These are phyloP conservation scores for Mus caroli DNA, from an alignment of 2,797 vertebrate genomes.

Conservation along the genomic window DNA sequence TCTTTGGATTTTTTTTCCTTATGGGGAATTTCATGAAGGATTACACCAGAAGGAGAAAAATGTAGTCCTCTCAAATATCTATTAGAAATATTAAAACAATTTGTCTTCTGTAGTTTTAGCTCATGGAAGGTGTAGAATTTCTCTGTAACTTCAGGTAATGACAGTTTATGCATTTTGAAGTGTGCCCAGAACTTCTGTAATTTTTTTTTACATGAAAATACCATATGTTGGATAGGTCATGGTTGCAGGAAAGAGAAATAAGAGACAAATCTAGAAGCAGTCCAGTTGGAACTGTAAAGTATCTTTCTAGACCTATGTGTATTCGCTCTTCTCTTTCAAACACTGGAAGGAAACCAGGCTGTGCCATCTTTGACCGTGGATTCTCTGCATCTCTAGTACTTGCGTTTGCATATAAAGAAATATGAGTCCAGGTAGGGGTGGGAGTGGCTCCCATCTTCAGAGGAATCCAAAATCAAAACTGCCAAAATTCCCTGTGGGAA, in stretches of 20 bases:
- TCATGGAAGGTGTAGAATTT: conserved; percentile 12
- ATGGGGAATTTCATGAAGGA: not conserved
- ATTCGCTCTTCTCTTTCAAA: not conserved
- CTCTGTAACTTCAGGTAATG: conserved; percentile 57
- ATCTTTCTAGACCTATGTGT: not conserved
- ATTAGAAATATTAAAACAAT: conserved; percentile 54
- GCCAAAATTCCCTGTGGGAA: not conserved
- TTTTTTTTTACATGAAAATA: conserved; percentile 29
- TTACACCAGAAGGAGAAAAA: not conserved
- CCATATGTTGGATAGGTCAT: conserved; percentile 32
- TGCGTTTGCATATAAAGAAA: not conserved
- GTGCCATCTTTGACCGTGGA: not conserved
- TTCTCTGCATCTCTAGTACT: not conserved
- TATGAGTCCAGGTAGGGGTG: not conserved
- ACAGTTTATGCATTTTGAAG: conserved; percentile 69
- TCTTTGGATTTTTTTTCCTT: conserved; percentile 22
- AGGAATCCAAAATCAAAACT: not conserved
- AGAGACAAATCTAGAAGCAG: conserved; percentile 31
- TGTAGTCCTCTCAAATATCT: not conserved
- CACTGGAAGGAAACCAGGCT: not conserved
- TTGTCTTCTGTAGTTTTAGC: conserved; percentile 48
- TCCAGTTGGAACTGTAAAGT: not conserved
- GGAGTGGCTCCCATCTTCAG: not conserved
- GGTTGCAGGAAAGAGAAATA: conserved; percentile 9
- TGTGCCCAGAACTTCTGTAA: conserved; percentile 66